Base-by-base conservation (phyloP, 1,140 invertebrate species). In the Drosophila truncata region DNA sequence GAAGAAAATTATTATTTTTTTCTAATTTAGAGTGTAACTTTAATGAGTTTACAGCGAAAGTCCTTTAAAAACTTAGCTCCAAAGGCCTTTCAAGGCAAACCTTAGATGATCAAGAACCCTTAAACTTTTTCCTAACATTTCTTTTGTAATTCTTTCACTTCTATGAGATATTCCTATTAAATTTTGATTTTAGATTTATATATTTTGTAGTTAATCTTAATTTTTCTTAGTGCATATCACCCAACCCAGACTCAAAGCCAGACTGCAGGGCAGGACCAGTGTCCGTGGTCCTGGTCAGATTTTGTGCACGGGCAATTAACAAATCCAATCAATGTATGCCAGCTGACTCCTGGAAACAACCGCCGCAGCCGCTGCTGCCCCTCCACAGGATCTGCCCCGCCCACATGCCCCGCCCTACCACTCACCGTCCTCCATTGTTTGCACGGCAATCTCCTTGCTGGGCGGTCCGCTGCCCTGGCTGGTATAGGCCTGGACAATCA, bases 401-500 rank as follows among this genome's bases (percentile, higher is more conserved):
- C 44, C 57, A 25, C 59, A 63, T 16, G 4, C 16, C 13, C 46
- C 20, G 9, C 49, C 20, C 13, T 58, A 91, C 93, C 60, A 91
- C 93, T 95, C 93, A 98, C 97, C 97, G 93, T 98, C 97, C 94
- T 98, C 97, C 82, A 98, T 95, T 27, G 98, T 99, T 57, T 96
- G 95, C 9, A 96, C 82, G 7, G 96, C 95, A 27, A 97, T 95
- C 80, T 97, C 96, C 13, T 96, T 95, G 5, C 97, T 98, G 20
- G 96, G 95, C 2, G 98, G 98, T 31, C 98, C 98, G 46, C 96
- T 95, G 2, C 98, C 98, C 74, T 97, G 95, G 37, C 96, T 96
- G 82, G 99, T 99, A 91, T 97, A 99, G 4, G 98, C 97, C 92
- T 99, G 97, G 0, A 99, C 97, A 31, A 98, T 96, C 2, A 99